Evolutionary conservation across 2,113 vertebrate species (phyloP), one percentile per base, ranked within the genome.

Genomic region (Callipepla squamata): DNA sequence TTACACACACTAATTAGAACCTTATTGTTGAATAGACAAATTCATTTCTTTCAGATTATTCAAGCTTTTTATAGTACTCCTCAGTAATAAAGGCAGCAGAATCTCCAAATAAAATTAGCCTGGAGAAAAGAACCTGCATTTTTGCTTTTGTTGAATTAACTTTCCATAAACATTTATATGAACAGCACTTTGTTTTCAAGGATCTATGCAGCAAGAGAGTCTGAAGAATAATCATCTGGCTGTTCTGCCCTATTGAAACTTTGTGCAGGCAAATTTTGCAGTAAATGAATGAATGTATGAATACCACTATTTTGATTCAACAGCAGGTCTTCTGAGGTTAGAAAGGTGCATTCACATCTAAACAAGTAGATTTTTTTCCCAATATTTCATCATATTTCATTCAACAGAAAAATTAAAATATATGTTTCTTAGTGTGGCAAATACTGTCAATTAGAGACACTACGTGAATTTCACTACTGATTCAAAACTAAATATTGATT

Each of bases 41-140:
- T 72, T 67, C 6, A 51, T 90, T 94, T 92, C 61, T 88, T 70
- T 2, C 1, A 74, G 57, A 68, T 34, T 78, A 21, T 10, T 80
- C 73, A 84, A 86, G 61, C 28, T 87, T 21, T 62, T 92, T 82
- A 80, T 63, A 40, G 34, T 44, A 69, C 17, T 72, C 20, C 26
- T 69, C 40, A 78, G n/a, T 11, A 92, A 70, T 44, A 86, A 90
- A 83, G 34, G 34, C 48, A 83, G 22, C 10, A 88, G 65, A 92
- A 75, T 74, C 51, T 88, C 28, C 59, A 86, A 92, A 92, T 73
- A 85, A 87, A 92, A 91, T 89, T 81, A 95, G 18, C 25, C 21
- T 30, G 7, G 25, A 88, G 69, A 89, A 88, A 83, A 78, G 36
- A 81, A 78, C 22, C 1, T 84, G 17, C 13, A 80, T 50, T 86